Percentiles rank a stretch among this genome's conserved stretches.
Evolutionary conservation across 2,113 vertebrate species (phyloP).

Genomic region (Zeus faber): DNA sequence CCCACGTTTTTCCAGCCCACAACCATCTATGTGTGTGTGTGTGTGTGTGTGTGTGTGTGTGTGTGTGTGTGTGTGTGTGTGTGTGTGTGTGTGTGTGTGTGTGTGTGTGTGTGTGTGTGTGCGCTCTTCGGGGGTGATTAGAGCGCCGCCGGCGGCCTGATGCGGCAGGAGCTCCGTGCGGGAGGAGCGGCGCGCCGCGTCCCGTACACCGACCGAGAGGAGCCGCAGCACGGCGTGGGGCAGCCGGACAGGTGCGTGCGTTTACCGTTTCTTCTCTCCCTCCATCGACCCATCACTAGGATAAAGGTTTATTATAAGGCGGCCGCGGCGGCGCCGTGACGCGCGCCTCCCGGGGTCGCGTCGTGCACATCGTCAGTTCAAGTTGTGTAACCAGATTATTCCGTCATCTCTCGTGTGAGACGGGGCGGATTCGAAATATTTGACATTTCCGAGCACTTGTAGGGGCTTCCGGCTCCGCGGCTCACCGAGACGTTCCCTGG

Average conservation of each 20-base stretch:
- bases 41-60: too few species aligned
- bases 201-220: conserved; percentile 43
- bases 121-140: conserved; percentile 41
- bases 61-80: too few species aligned
- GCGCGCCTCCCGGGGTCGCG: neutral
- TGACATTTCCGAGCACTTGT: too few species aligned
- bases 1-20: conserved; percentile 17
- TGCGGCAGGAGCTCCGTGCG: conserved; percentile 47
- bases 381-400: conserved; percentile 34
- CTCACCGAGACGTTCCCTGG: too few species aligned
- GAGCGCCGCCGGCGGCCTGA: conserved; percentile 37
- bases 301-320: too few species aligned
- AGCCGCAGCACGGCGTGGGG: conserved; percentile 36
- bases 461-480: too few species aligned
- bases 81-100: too few species aligned
- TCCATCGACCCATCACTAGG: too few species aligned
- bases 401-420: conserved; percentile 20
- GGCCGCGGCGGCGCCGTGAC: too few species aligned
- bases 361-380: neutral
- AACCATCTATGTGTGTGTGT: neutral
- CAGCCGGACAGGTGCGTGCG: conserved; percentile 67
- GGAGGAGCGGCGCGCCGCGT: conserved; percentile 41
- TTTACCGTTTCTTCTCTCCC: neutral
- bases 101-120: too few species aligned
- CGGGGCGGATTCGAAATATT: conserved; percentile 1